phyloP scores from a whole-genome alignment of 2,888 invertebrate genomes.

The Onchidella celtica region DNA sequence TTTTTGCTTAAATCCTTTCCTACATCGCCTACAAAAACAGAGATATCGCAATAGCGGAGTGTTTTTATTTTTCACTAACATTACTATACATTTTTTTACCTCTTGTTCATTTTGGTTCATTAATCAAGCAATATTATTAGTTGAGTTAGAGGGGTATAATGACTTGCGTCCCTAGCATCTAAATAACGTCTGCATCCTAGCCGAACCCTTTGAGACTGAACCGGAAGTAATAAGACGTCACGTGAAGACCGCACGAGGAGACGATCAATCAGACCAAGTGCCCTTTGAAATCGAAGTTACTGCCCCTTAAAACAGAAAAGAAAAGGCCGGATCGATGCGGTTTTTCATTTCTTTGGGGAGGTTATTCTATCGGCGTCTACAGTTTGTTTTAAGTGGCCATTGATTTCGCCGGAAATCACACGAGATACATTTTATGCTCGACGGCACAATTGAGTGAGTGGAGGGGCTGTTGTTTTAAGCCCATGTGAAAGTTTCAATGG shows the following conservation, averaged over 20 bases:
- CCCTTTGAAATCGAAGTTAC: background rate
- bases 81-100: too few relatives aligned
- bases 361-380: too few relatives aligned
- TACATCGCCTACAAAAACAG: too few relatives aligned
- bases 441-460: too few relatives aligned
- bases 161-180: background rate
- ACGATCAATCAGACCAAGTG: background rate
- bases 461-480: too few relatives aligned
- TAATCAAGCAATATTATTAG: background rate
- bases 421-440: background rate
- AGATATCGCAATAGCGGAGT: too few relatives aligned
- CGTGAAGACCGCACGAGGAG: background rate
- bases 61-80: too few relatives aligned
- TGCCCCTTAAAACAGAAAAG: background rate
- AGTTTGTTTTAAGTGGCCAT: background rate
- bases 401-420: background rate
- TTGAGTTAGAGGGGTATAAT: background rate
- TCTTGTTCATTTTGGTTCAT: background rate
- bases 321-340: background rate
- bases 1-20: too few relatives aligned
- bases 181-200: background rate
- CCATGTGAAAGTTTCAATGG: too few relatives aligned
- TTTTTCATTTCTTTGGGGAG: background rate
- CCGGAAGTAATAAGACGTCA: background rate
- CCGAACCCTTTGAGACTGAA: background rate